Evolutionary conservation across 92 coral and sea anemone species (phyloP), one percentile per base, ranked within the genome.

Genomic region (Bergia sp.): DNA sequence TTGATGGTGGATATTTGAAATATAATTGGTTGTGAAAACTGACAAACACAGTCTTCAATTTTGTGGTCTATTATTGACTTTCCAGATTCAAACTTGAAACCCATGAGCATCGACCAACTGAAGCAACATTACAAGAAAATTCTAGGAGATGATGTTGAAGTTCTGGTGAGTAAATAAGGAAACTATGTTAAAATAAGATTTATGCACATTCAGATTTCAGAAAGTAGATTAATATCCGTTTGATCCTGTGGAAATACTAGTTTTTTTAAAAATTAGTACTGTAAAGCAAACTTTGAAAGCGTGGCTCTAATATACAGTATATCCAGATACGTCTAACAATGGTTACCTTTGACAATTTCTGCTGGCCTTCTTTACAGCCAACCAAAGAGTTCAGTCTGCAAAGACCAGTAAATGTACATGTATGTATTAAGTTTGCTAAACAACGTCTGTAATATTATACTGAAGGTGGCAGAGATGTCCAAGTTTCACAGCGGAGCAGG

Each of bases 401-500:
- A 10, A 53, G 2, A 18, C 18, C 0, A 53, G 29, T 61, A 61
- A 7, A 0, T 29, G 29, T 29, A 29, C 29, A 29, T 29, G 29
- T 29, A 29, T 18, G 29, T 61, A 61, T 61, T 61, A 16, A 2
- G 7, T 61, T 61, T 61, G 69, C 29, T 61, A 61, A 38, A 29
- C 1, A 71, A 39, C 36, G 40, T 41, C 23, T 29, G 40, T 5
- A 37, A 16, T 37, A 2, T 53, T 77, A 2, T 67, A 37, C 40
- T 76, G 36, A 80, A 96, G 98, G 95, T 96, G 88, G 99, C 98
- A 0, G 97, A 94, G 90, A 91, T 97, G 93, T 87, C 96, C 16
- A 97, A 97, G 75, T 93, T 95, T 55, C 94, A 95, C 67, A 88
- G 95, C 8, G 87, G 88, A 53, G 99, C 98, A 10, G 99, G 99